Conservation (phyloP, 2,797 vertebrate species). For the Enoplosus armatus region DNA sequence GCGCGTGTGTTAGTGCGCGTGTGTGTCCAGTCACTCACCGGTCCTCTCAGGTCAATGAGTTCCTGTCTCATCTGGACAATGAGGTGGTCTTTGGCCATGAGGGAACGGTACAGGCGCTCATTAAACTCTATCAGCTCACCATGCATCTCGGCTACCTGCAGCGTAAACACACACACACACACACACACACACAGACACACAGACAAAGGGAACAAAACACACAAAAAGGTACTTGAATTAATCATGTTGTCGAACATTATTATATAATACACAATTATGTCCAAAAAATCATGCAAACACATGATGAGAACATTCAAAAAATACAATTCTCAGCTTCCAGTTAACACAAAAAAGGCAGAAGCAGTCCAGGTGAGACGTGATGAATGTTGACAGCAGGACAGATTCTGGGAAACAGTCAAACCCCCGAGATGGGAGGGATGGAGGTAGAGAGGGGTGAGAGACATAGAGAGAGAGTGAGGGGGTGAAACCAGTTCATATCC, state of each 20-base stretch:
- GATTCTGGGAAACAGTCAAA: conserved; percentile 60
- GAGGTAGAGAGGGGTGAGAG: conserved; percentile 13
- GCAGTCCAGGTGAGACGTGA: conserved; percentile 47
- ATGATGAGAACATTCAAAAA: not conserved
- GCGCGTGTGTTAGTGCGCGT: conserved; percentile 4
- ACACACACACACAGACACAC: conserved; percentile 36
- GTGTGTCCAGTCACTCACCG: conserved; percentile 84
- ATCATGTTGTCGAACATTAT: conserved; percentile 4
- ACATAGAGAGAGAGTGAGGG: not conserved
- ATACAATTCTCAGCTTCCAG: not conserved
- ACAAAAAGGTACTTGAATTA: conserved; percentile 25
- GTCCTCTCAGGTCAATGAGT: conserved; percentile 96
- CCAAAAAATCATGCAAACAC: not conserved
- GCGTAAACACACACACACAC: conserved; percentile 44
- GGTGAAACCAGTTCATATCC: conserved; percentile 63
- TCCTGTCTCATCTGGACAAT: conserved; percentile 98
- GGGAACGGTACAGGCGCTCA: conserved; percentile 94
- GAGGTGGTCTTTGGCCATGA: conserved; percentile 97
- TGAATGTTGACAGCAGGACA: conserved; percentile 53
- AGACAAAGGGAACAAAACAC: conserved; percentile 13
- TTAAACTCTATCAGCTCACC: conserved; percentile 99
- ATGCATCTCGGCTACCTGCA: conserved; percentile 99
- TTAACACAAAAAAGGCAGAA: conserved; percentile 45
- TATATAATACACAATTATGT: not conserved
- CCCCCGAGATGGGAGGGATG: conserved; percentile 21